Evolutionary conservation across 2,113 vertebrate genomes (phyloP).

Genomic region (Mirza zaza): DNA sequence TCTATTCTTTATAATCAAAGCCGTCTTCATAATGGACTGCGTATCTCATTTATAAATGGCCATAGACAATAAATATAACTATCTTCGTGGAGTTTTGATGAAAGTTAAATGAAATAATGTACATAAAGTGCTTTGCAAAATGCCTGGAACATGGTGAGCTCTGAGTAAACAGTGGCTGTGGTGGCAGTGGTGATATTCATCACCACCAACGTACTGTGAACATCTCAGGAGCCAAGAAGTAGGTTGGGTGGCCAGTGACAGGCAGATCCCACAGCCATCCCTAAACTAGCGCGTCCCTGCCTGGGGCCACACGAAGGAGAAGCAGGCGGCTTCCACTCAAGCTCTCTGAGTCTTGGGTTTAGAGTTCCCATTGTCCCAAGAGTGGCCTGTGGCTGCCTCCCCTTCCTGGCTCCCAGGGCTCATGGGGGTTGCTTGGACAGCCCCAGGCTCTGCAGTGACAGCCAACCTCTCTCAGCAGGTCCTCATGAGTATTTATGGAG

Average conservation of each 20-base stretch:
- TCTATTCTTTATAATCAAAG: conserved; percentile 38
- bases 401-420: neutral
- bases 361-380: neutral
- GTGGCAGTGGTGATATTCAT: neutral
- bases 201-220: neutral
- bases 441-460: neutral
- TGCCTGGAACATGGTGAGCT: neutral
- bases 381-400: neutral
- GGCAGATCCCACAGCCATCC: neutral
- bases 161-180: neutral
- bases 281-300: neutral
- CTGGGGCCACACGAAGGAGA: neutral
- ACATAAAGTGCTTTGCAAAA: neutral
- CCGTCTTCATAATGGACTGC: neutral
- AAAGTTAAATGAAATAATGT: neutral
- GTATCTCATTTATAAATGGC: neutral
- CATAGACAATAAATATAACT: neutral
- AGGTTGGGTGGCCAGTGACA: neutral
- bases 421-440: neutral
- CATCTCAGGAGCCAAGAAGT: neutral
- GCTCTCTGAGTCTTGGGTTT: neutral
- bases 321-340: neutral
- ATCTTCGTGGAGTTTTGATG: neutral
- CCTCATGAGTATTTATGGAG: too few species aligned
- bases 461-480: neutral